Conservation (phyloP, 2,113 vertebrate genomes). For the cat (Felis catus) region F.catus_Fca126_mat1.0 CM031413.1:135126501-135127000, state of each 20-base stretch:
- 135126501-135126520: background rate
- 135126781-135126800: background rate
- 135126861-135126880: background rate
- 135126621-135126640: background rate
- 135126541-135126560: background rate
- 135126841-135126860: background rate
- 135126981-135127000: background rate
- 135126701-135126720: slow-evolving; percentile 19
- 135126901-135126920: background rate
- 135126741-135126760: background rate
- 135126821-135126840: slow-evolving; percentile 12
- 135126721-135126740: slow-evolving; percentile 12
- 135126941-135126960: background rate
- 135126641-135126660: slow-evolving; percentile 3
- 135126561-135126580: background rate
- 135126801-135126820: background rate
- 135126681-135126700: background rate
- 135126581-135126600: background rate
- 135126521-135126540: background rate
- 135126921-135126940: background rate
- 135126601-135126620: background rate
- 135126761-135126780: background rate
- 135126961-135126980: background rate
- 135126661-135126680: slow-evolving; percentile 27
- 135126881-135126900: background rate